A percentile compares a stretch with the other conserved stretches of the same genome.
Evolutionary conservation across 2,888 invertebrate genomes (phyloP).

Genomic region (Tiliacea aurago): DNA sequence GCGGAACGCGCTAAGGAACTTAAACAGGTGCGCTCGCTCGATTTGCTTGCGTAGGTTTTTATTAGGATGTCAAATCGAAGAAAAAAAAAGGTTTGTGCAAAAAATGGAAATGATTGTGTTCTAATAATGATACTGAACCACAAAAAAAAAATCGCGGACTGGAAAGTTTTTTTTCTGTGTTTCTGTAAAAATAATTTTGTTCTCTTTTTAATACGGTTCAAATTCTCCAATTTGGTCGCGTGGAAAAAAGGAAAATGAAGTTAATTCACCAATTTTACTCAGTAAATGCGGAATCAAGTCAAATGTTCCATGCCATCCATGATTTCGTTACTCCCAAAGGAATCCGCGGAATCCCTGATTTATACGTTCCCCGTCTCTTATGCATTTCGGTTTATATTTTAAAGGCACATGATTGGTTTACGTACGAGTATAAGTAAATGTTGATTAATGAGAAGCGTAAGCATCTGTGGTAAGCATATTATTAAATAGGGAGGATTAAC

Average conservation of each 20-base stretch:
- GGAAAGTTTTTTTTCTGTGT: too few relatives aligned
- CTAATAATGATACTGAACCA: too few relatives aligned
- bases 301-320: conserved; percentile 51
- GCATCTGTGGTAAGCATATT: background rate
- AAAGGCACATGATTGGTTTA: conserved; percentile 25
- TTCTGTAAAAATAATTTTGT: too few relatives aligned
- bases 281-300: conserved; percentile 44
- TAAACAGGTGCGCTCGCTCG: too few relatives aligned
- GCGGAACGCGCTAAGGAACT: too few relatives aligned
- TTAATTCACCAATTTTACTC: conserved; percentile 50
- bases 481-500: background rate
- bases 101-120: too few relatives aligned
- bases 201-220: conserved; percentile 28
- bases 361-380: conserved; percentile 37
- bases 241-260: conserved; percentile 42
- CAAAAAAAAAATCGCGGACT: too few relatives aligned
- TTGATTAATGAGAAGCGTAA: conserved; percentile 9
- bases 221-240: conserved; percentile 25
- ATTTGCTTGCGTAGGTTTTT: too few relatives aligned
- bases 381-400: conserved; percentile 39
- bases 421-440: background rate
- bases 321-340: conserved; percentile 48
- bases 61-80: too few relatives aligned
- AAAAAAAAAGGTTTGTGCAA: too few relatives aligned
- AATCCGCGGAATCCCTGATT: conserved; percentile 40